phyloP scores from a whole-genome alignment of 1,140 invertebrate genomes.

The Nylanderia fulva region DNA sequence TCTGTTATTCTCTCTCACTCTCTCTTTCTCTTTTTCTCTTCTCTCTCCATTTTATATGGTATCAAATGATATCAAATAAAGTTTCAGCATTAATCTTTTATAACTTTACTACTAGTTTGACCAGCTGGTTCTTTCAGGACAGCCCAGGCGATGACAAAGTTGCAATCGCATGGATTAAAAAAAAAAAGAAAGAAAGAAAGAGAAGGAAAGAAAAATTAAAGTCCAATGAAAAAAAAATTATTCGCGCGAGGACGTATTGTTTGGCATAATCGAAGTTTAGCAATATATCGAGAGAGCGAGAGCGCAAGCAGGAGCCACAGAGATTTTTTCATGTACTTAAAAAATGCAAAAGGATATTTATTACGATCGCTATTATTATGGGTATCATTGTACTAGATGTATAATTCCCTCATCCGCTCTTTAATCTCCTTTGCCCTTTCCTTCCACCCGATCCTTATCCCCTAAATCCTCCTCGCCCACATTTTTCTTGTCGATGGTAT shows the following conservation, averaged over 20 bases:
- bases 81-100: not conserved
- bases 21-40: too few species aligned
- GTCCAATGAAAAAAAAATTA: not conserved
- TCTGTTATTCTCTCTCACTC: not conserved
- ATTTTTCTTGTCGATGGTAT: conserved; percentile 70
- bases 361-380: conserved; percentile 59
- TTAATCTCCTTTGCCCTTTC: not conserved
- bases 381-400: conserved; percentile 59
- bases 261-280: conserved; percentile 26
- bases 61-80: not conserved
- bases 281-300: conserved; percentile 41
- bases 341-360: conserved; percentile 36
- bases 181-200: not conserved
- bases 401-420: conserved; percentile 18
- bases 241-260: not conserved
- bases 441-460: too few species aligned
- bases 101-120: not conserved
- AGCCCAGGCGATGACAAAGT: conserved; percentile 27
- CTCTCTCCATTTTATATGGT: not conserved
- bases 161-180: not conserved
- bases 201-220: not conserved
- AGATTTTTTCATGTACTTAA: conserved; percentile 62
- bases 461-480: not conserved
- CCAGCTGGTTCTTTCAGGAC: not conserved
- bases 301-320: conserved; percentile 16